Evolutionary conservation across 1,140 invertebrate genomes (phyloP), one percentile per base, ranked within the genome.

Genomic region (Mylabris phalerata): DNA sequence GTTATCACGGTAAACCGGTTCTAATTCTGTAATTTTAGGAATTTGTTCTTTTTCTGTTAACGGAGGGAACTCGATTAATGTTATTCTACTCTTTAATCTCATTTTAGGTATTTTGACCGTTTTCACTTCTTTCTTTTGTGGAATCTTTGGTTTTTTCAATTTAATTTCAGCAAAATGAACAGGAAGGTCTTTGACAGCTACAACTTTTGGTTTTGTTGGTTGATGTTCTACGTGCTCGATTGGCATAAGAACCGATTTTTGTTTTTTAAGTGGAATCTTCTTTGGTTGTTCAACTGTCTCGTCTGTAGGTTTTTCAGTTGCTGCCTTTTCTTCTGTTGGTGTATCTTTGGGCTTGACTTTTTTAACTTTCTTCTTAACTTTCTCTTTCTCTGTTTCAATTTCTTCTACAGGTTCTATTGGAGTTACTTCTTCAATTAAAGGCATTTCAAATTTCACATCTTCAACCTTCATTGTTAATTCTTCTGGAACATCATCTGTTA

Each of bases 111-210:
- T 62, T 64, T 77, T 76, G 9, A 74, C 62, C 38, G 72, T 64
- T 50, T 75, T 72, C 7, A 67, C 41, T 64, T 79, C 60, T 51
- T 66, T 64, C 50, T 63, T 69, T 60, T 68, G 47, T 43, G 62
- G 50, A 57, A 58, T 42, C 63, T 68, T 71, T 43, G 66, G 60
- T 65, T 69, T 68, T 48, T 62, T 65, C 7, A 71, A 55, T 62
- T 71, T 71, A 40, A 71, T 57, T 57, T 69, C 50, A 6, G 68
- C 84, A 40, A 55, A 55, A 27, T 55, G 52, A 72, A 86, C 83
- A 71, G 84, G 79, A 2, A 83, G 75, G 70, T 87, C 87, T 70
- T 86, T 77, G 2, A 84, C 86, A 39, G 87, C 67, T 61, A 85
- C 79, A 42, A 86, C 85, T 67, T 79, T 79, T 71, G 87, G 73